These are phyloP conservation scores for Rhabdophis nuchalis DNA, from an alignment of 2,797 vertebrate genomes.

Conservation along the genomic window DNA sequence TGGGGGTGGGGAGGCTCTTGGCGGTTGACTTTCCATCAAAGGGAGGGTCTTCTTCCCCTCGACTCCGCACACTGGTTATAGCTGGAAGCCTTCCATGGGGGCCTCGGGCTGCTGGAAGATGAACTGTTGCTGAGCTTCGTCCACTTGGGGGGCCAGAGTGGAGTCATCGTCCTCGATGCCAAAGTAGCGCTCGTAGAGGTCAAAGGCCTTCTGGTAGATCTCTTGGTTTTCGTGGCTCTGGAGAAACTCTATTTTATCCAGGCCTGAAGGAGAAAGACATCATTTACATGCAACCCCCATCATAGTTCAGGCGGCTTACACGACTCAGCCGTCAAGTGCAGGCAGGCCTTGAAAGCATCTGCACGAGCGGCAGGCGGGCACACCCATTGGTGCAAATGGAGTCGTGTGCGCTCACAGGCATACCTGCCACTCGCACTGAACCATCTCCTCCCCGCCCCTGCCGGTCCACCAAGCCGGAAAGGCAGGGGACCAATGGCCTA, in stretches of 20 bases:
- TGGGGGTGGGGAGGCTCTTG: conserved; percentile 29
- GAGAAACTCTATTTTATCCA: conserved; percentile 97
- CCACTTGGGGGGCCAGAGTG: conserved; percentile 87
- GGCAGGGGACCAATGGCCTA: neutral
- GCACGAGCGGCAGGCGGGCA: neutral
- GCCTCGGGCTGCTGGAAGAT: conserved; percentile 95
- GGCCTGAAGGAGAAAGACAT: conserved; percentile 68
- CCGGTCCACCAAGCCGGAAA: neutral
- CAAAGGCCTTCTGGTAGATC: conserved; percentile 99
- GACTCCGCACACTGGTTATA: conserved; percentile 74
- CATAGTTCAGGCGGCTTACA: neutral
- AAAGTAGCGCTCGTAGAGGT: conserved; percentile 97
- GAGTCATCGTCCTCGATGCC: conserved; percentile 93
- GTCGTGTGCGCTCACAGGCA: neutral
- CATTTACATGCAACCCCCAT: neutral
- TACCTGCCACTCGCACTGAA: too few species aligned
- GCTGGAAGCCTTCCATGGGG: conserved; percentile 98
- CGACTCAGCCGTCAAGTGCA: neutral
- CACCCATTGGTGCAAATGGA: neutral
- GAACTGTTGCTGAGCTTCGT: conserved; percentile 94
- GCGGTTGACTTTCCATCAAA: conserved; percentile 46
- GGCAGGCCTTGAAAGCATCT: neutral
- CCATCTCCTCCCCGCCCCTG: neutral
- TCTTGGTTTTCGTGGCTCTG: conserved; percentile 99
- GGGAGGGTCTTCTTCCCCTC: conserved; percentile 47